Percentiles rank a stretch among this genome's conserved stretches.
These are phyloP conservation scores for Psix sp. DNA, from an alignment of 1,140 invertebrate species.

Conservation along the genomic window DNA sequence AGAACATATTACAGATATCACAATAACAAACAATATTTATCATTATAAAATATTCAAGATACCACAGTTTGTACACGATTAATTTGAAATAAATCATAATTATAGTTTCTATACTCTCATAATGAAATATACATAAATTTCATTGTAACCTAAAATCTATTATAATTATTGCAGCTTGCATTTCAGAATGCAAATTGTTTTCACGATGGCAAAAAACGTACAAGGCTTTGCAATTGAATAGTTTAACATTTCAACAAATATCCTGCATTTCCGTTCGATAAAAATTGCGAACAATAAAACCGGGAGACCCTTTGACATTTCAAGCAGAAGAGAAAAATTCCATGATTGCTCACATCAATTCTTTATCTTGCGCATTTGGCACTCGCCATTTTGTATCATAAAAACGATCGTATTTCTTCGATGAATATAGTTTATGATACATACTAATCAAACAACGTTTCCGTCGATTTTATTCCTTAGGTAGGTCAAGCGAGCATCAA, in stretches of 20 bases:
- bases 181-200: background rate
- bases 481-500: too few species aligned
- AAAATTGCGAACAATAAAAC: slow-evolving; percentile 38
- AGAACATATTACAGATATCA: too few species aligned
- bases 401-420: slow-evolving; percentile 35
- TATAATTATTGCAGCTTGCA: too few species aligned
- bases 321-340: slow-evolving; percentile 29
- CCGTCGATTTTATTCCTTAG: slow-evolving; percentile 2
- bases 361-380: slow-evolving; percentile 27
- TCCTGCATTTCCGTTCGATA: slow-evolving; percentile 37
- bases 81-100: too few species aligned
- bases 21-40: too few species aligned
- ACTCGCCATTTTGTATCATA: slow-evolving; percentile 19
- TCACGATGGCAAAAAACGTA: slow-evolving; percentile 15
- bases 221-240: slow-evolving; percentile 18
- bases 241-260: slow-evolving; percentile 34
- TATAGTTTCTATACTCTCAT: too few species aligned
- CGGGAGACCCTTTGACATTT: slow-evolving; percentile 30
- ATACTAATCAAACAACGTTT: slow-evolving; percentile 19
- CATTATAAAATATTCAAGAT: too few species aligned
- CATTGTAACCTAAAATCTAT: too few species aligned
- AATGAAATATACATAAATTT: too few species aligned
- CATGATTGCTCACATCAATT: slow-evolving; percentile 22
- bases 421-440: slow-evolving; percentile 14
- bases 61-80: too few species aligned